Conservation (phyloP, 2,888 invertebrate species). For the Chesias legatella region DNA sequence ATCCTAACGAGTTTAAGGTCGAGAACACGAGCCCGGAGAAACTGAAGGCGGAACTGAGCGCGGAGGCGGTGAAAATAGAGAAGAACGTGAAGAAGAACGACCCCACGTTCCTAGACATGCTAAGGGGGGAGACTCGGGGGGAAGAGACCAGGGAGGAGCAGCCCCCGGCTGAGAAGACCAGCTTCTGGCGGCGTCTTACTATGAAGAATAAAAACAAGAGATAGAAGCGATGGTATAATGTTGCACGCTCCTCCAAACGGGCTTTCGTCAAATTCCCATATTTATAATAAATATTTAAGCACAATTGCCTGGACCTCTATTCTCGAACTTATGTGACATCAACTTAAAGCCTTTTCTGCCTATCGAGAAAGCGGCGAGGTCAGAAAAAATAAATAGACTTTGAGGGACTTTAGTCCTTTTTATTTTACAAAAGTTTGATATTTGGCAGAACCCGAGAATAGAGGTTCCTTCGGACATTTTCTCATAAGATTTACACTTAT, state of each 20-base stretch:
- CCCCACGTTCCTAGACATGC: constrained; percentile 84
- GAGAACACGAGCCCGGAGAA: constrained; percentile 85
- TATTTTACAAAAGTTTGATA: no score
- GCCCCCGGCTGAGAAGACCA: constrained; percentile 80
- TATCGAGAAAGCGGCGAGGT: no score
- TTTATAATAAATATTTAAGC: constrained; percentile 15
- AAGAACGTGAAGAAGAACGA: constrained; percentile 77
- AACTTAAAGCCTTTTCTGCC: no score
- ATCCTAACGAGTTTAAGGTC: constrained; percentile 86
- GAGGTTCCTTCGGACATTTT: constrained; percentile 17
- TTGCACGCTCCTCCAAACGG: constrained; percentile 39
- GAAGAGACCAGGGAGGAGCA: constrained; percentile 69
- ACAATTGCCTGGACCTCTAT: constrained; percentile 19
- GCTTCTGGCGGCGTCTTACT: constrained; percentile 85
- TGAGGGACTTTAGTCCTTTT: no score
- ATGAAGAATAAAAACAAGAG: constrained; percentile 85
- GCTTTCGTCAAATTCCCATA: constrained; percentile 16
- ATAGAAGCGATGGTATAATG: constrained; percentile 55
- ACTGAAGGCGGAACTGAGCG: constrained; percentile 83
- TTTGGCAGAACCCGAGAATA: no score
- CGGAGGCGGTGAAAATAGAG: constrained; percentile 83
- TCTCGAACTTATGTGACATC: no score
- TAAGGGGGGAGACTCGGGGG: constrained; percentile 80
- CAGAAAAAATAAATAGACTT: no score
- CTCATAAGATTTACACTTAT: constrained; percentile 13